Percentiles rank a stretch among this genome's conserved stretches.
phyloP scores from a whole-genome alignment of 2,797 vertebrate species.

The Phoeniculus purpureus region DNA sequence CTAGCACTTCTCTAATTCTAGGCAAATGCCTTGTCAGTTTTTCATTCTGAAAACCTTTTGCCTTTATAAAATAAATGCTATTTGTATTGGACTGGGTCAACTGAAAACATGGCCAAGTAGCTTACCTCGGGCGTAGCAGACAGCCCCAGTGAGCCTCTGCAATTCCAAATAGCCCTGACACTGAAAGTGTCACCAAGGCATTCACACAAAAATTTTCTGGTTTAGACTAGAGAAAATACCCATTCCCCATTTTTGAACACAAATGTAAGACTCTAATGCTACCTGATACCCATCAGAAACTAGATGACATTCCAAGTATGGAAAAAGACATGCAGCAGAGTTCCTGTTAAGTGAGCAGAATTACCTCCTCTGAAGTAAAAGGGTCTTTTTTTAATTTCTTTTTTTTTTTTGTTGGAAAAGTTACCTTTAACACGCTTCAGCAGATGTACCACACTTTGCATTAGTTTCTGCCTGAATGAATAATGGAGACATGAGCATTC shows the following conservation, averaged over 20 bases:
- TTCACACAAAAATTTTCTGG: background rate
- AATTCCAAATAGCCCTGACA: background rate
- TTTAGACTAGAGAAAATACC: background rate
- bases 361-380: conserved; percentile 1
- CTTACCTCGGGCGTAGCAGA: background rate
- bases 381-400: background rate
- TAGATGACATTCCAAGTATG: conserved; percentile 7
- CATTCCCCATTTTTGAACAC: background rate
- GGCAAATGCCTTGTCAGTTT: background rate
- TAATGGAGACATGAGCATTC: conserved; percentile 60
- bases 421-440: background rate
- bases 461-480: conserved; percentile 59
- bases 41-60: background rate
- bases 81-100: background rate
- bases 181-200: background rate
- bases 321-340: background rate
- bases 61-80: background rate
- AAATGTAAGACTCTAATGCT: background rate
- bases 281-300: conserved; percentile 32
- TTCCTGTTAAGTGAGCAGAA: conserved; percentile 15
- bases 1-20: background rate
- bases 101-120: background rate
- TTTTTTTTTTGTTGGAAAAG: background rate
- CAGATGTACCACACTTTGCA: conserved; percentile 43
- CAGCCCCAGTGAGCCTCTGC: background rate